Evolutionary conservation across 2,797 vertebrate species (phyloP).

Genomic region (Acrossocheilus fasciatus): DNA sequence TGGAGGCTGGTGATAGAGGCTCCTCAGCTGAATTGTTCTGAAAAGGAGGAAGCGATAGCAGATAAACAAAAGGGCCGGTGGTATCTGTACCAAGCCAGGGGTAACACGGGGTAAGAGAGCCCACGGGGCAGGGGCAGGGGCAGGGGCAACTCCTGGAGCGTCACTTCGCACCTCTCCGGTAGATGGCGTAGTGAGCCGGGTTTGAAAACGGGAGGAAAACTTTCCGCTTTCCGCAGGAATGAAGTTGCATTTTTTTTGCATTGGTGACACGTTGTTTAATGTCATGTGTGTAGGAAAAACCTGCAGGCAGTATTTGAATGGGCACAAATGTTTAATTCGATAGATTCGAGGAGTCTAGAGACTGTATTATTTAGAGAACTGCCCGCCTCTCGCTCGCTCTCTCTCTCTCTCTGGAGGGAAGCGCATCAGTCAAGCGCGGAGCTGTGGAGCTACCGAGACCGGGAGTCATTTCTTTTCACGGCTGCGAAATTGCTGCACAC

Average conservation of each 20-base stretch:
- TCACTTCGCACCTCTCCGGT: constrained; percentile 67
- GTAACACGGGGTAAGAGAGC: constrained; percentile 73
- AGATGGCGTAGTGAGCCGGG: constrained; percentile 84
- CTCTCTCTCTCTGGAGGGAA: constrained; percentile 54
- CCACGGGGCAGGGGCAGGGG: constrained; percentile 63
- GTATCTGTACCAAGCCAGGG: constrained; percentile 72
- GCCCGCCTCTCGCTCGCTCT: constrained; percentile 45
- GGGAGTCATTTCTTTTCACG: constrained; percentile 63
- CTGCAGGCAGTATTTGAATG: constrained; percentile 48
- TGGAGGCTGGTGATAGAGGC: constrained; percentile 79
- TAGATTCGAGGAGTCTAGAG: constrained; percentile 49
- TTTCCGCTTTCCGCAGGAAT: constrained; percentile 56
- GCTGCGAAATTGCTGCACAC: constrained; percentile 63
- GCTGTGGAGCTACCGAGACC: constrained; percentile 58
- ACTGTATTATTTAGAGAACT: constrained; percentile 60
- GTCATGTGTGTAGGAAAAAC: constrained; percentile 27
- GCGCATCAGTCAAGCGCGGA: constrained; percentile 63
- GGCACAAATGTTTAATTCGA: constrained; percentile 57
- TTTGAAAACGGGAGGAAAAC: constrained; percentile 19
- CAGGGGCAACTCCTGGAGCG: constrained; percentile 44
- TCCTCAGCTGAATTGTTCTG: constrained; percentile 60
- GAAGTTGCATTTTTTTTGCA: constrained; percentile 56
- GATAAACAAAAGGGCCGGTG: constrained; percentile 75
- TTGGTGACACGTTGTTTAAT: constrained; percentile 54
- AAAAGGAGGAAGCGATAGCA: constrained; percentile 78